Percentiles rank a stretch among this genome's conserved stretches.
Evolutionary conservation across 2,888 invertebrate species (phyloP).

Genomic region (Drosophila diplacantha): DNA sequence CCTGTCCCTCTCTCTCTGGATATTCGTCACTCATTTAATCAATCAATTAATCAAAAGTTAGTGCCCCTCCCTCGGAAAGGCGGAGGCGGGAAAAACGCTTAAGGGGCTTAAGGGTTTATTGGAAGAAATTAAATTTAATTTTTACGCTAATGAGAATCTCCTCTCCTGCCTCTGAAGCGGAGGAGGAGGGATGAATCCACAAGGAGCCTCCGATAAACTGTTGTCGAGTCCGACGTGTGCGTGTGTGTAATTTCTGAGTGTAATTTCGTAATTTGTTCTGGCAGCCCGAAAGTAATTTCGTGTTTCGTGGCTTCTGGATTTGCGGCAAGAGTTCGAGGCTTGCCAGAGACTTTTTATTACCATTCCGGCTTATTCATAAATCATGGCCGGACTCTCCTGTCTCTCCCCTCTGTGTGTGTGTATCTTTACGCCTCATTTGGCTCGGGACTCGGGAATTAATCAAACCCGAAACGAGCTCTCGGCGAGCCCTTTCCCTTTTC

Average conservation of each 20-base stretch:
- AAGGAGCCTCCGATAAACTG: constrained; percentile 19
- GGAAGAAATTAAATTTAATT: constrained; percentile 35
- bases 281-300: constrained; percentile 37
- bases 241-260: constrained; percentile 27
- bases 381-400: constrained; percentile 20
- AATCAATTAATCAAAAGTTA: constrained; percentile 51
- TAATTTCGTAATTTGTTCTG: constrained; percentile 31
- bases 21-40: constrained; percentile 45
- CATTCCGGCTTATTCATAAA: constrained; percentile 32
- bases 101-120: constrained; percentile 24
- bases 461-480: constrained; percentile 8
- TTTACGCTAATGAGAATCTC: constrained; percentile 31
- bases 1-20: not conserved
- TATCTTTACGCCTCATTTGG: constrained; percentile 4
- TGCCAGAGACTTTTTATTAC: constrained; percentile 24
- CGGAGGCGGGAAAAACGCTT: not conserved
- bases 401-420: not conserved
- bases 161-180: not conserved
- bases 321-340: constrained; percentile 33
- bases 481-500: not conserved
- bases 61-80: not conserved
- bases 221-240: not conserved
- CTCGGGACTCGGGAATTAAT: constrained; percentile 11
- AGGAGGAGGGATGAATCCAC: not conserved
- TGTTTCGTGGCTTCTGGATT: constrained; percentile 28